phyloP scores from a whole-genome alignment of 2,888 invertebrate genomes.

The Branchellion lobata region DNA sequence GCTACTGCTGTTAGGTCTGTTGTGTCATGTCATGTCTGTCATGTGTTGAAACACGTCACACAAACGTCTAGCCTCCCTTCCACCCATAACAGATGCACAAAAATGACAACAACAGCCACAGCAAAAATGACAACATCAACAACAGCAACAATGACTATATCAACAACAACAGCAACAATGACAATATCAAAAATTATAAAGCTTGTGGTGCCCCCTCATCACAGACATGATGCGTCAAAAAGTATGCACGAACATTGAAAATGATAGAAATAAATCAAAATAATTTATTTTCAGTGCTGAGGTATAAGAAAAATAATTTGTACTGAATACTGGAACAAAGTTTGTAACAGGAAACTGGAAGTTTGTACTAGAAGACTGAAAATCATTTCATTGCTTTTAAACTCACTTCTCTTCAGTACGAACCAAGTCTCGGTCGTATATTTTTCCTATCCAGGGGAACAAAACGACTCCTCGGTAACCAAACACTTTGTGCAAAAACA shows the following conservation, averaged over 20 bases:
- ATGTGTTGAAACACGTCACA: too few species aligned
- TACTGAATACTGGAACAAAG: too few species aligned
- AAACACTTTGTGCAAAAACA: conserved; percentile 92
- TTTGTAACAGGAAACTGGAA: neutral
- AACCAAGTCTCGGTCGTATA: conserved; percentile 86
- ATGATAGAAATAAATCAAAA: neutral
- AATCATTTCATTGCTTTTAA: neutral
- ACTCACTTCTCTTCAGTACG: conserved; percentile 68
- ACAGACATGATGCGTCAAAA: too few species aligned
- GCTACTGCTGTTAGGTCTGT: conserved; percentile 13
- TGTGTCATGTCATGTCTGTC: neutral
- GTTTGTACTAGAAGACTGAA: neutral
- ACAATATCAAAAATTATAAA: too few species aligned
- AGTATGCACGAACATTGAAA: too few species aligned
- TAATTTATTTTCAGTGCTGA: neutral
- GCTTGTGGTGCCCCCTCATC: too few species aligned
- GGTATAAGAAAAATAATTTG: neutral
- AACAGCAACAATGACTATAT: neutral
- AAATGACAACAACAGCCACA: neutral
- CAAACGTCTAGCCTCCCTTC: too few species aligned
- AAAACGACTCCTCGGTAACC: conserved; percentile 94
- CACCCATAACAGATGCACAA: too few species aligned
- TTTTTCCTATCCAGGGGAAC: conserved; percentile 93
- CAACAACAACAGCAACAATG: too few species aligned
- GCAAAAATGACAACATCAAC: neutral